Evolutionary conservation across 2,797 vertebrate species (phyloP), one percentile per base, ranked within the genome.

Genomic region (Hippopotamyrus pictus): DNA sequence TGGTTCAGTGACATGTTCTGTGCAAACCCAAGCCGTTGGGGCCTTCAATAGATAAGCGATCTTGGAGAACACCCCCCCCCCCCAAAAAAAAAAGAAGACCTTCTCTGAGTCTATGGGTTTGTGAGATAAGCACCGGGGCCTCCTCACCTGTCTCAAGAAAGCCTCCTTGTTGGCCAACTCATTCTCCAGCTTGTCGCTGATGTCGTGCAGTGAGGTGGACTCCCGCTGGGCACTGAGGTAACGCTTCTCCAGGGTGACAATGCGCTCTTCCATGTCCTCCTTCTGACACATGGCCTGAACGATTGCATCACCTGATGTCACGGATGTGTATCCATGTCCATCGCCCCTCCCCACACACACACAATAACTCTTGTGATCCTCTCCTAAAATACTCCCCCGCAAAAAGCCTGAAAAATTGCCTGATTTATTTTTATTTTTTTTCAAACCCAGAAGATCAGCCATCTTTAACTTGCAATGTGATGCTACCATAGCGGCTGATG

Each of bases 261-360:
- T 99, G 86, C 98, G 96, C 92, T 99, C 98, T 94, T 99, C 98
- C 98, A 99, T 99, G 92, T 99, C 98, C 92, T 99, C 98, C 92
- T 99, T 99, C 94, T 99, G 98, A 91, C 98, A 99, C 98, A 99
- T 98, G 89, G 97, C 98, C 98, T 99, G 94, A 87, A 22, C 11
- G 86, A n/a, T 89, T 46, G 88, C 14, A 89, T 25, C 87, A 69
- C 85, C 29, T 88, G 8, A 85, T 51, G n/a, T 90, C 48, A 86
- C 50, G 8, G 33, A 76, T 51, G 22, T 19, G 4, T 6, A 29
- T 12, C 22, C 19, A 62, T 14, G 29, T 37, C 25, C 65, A 69
- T 69, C 12, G 11, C 11, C 65, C 65, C 25, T 29, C 17, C 37
- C 3, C 82, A 51, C 1, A 12, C 41, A 44, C 44, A 85, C 46